These are phyloP conservation scores for Dione vanillae DNA, from an alignment of 2,888 invertebrate species.

Conservation along the genomic window DNA sequence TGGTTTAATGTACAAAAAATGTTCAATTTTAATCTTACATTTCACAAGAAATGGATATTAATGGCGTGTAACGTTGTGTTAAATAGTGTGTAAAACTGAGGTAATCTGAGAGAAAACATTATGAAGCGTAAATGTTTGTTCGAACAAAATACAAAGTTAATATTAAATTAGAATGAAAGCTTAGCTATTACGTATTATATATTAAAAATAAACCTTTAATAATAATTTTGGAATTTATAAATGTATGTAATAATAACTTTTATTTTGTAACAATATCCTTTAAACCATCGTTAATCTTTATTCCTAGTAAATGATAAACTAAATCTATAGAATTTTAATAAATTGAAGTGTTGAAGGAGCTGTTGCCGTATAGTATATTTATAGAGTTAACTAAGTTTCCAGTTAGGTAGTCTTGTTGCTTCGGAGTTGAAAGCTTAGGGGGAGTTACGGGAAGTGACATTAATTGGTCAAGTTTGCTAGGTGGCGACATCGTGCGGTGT, in stretches of 20 bases:
- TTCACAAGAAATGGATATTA: slow-evolving; percentile 39
- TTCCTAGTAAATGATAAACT: not conserved
- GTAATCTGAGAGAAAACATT: slow-evolving; percentile 36
- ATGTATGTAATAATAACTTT: no score
- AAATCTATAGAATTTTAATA: not conserved
- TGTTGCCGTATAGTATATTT: slow-evolving; percentile 20
- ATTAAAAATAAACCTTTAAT: not conserved
- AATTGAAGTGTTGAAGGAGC: slow-evolving; percentile 1
- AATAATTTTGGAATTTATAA: no score
- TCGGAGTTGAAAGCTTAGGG: slow-evolving; percentile 28
- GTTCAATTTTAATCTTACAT: slow-evolving; percentile 26
- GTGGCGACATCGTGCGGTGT: slow-evolving; percentile 51
- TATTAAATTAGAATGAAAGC: slow-evolving; percentile 25
- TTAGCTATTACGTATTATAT: slow-evolving; percentile 16
- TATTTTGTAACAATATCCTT: no score
- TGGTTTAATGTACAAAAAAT: slow-evolving; percentile 16
- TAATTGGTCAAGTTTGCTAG: slow-evolving; percentile 65
- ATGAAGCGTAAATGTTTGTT: slow-evolving; percentile 34
- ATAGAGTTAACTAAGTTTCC: slow-evolving; percentile 18
- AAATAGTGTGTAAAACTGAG: slow-evolving; percentile 42
- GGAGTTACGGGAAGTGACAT: slow-evolving; percentile 33
- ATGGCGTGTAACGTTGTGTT: slow-evolving; percentile 39
- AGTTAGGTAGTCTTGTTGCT: slow-evolving; percentile 28
- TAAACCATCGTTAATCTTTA: not conserved
- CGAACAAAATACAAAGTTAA: slow-evolving; percentile 22